Conservation (phyloP, 1,140 invertebrate species). For the Drosophila prosaltans region DNA sequence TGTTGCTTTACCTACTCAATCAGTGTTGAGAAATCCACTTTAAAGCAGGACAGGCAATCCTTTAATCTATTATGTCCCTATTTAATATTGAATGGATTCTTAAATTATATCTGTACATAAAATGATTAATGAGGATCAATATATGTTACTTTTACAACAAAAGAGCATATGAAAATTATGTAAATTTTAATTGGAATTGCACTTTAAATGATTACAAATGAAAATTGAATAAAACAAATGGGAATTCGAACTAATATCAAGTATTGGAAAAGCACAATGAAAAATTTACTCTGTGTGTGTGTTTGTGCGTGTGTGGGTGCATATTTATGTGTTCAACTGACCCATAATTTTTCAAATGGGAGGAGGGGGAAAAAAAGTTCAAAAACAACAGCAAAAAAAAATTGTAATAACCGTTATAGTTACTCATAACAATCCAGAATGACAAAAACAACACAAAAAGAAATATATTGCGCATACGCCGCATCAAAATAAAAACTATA, state of each 20-base stretch:
- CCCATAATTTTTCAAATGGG: slow-evolving; percentile 10
- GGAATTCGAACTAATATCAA: not conserved
- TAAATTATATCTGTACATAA: too few species aligned
- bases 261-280: slow-evolving; percentile 9
- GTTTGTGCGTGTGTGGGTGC: not conserved
- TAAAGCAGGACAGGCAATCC: too few species aligned
- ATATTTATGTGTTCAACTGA: not conserved
- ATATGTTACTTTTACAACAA: too few species aligned
- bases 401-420: slow-evolving; percentile 28
- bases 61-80: too few species aligned
- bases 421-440: slow-evolving; percentile 41
- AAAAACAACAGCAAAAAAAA: not conserved
- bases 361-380: slow-evolving; percentile 7
- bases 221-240: not conserved
- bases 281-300: not conserved
- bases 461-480: slow-evolving; percentile 57
- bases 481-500: slow-evolving; percentile 58
- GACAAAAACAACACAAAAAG: slow-evolving; percentile 42
- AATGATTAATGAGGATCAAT: too few species aligned
- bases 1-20: too few species aligned
- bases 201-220: not conserved
- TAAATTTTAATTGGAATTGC: not conserved
- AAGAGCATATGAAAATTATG: too few species aligned
- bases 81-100: too few species aligned
- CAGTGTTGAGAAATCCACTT: too few species aligned